These are phyloP conservation scores for Sclerurus mexicanus DNA, from an alignment of 2,113 vertebrate genomes.

Conservation along the genomic window DNA sequence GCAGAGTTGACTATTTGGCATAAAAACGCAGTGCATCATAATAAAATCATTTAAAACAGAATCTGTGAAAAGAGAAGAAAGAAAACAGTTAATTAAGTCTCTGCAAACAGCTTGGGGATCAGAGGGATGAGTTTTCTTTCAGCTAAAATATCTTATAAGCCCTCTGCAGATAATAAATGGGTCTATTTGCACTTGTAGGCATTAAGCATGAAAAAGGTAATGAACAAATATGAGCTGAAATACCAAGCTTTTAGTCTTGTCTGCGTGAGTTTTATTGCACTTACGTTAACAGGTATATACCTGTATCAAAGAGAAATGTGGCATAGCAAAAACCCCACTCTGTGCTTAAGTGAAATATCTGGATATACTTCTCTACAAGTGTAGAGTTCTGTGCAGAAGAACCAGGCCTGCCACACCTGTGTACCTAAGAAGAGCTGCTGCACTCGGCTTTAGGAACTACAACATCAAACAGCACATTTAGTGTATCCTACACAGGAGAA, in stretches of 20 bases:
- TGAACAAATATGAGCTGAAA: neutral
- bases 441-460: neutral
- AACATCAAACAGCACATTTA: neutral
- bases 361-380: neutral
- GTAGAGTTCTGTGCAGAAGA: neutral
- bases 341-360: neutral
- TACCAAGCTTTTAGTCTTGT: neutral
- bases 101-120: neutral
- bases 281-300: neutral
- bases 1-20: constrained; percentile 91
- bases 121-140: neutral
- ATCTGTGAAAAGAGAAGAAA: constrained; percentile 77
- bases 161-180: neutral
- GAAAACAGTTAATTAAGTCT: constrained; percentile 17
- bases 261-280: neutral
- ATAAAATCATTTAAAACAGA: constrained; percentile 91
- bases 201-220: neutral
- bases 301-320: neutral
- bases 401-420: neutral
- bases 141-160: neutral
- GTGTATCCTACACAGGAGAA: neutral
- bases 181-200: neutral
- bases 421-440: neutral
- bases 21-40: constrained; percentile 96
- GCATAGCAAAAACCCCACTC: neutral